These are phyloP conservation scores for Drosophila acutilabella DNA, from an alignment of 2,888 invertebrate species.

Conservation along the genomic window DNA sequence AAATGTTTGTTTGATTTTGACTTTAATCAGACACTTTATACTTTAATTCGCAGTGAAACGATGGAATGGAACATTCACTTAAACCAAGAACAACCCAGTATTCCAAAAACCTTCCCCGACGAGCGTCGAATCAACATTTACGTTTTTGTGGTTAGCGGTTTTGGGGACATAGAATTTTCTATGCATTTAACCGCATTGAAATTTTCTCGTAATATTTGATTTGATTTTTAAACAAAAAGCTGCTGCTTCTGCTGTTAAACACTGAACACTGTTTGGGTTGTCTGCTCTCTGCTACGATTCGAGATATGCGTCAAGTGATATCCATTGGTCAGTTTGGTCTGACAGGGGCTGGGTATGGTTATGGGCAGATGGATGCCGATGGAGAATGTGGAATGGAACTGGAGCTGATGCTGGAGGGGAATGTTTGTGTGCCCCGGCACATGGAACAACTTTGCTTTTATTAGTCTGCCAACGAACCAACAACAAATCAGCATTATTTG, in stretches of 20 bases:
- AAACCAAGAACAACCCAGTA: constrained; percentile 12
- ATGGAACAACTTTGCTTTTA: constrained; percentile 62
- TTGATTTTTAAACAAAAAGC: constrained; percentile 77
- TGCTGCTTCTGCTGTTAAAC: constrained; percentile 33
- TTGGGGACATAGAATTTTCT: constrained; percentile 65
- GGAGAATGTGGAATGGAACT: not conserved
- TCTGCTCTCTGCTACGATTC: constrained; percentile 9
- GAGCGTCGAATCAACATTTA: constrained; percentile 73
- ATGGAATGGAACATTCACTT: constrained; percentile 12
- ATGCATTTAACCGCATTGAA: constrained; percentile 80
- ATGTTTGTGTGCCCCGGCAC: not conserved
- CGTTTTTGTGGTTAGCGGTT: constrained; percentile 68
- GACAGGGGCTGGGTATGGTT: constrained; percentile 8
- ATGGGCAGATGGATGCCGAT: too few relatives aligned
- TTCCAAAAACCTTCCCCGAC: constrained; percentile 18
- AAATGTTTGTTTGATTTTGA: too few relatives aligned
- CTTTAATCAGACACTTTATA: too few relatives aligned
- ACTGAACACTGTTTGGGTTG: constrained; percentile 13
- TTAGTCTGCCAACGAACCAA: constrained; percentile 73
- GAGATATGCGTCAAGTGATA: constrained; percentile 58
- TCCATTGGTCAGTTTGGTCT: constrained; percentile 41
- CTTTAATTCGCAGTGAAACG: not conserved
- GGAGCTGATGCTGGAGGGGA: not conserved
- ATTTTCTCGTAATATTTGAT: constrained; percentile 81
- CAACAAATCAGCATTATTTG: constrained; percentile 82